Percentiles rank a stretch among this genome's conserved stretches.
Conservation (phyloP, 2,888 invertebrate genomes). For the Trypoxylon attenuatum region DNA sequence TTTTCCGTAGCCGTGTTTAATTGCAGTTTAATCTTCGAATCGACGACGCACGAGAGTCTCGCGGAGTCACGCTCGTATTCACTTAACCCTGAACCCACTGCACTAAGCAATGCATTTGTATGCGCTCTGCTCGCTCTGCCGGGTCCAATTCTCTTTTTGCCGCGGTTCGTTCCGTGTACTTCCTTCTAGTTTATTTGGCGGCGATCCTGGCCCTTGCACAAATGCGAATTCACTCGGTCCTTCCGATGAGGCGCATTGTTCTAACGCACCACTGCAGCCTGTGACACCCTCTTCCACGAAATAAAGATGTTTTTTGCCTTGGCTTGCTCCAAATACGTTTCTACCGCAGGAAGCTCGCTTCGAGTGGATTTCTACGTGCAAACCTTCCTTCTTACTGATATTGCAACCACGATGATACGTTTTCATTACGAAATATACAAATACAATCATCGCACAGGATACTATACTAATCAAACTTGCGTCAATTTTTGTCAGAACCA, state of each 20-base stretch:
- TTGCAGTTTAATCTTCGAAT: conserved; percentile 37
- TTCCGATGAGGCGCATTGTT: conserved; percentile 28
- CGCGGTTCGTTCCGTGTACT: conserved; percentile 51
- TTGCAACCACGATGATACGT: too few species aligned
- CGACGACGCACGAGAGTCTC: conserved; percentile 6
- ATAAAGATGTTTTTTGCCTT: too few species aligned
- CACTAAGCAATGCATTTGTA: conserved; percentile 58
- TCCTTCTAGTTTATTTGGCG: conserved; percentile 60
- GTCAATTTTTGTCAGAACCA: too few species aligned
- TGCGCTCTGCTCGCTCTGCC: conserved; percentile 47
- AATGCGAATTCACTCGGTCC: neutral
- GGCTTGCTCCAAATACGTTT: too few species aligned
- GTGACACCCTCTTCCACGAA: too few species aligned
- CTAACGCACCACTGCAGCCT: conserved; percentile 18
- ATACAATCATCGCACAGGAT: too few species aligned
- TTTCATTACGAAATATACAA: too few species aligned
- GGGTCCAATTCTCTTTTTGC: conserved; percentile 53
- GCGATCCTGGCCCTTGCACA: conserved; percentile 20
- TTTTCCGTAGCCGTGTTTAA: conserved; percentile 36
- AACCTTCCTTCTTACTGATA: too few species aligned
- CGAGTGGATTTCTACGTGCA: too few species aligned
- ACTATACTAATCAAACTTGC: too few species aligned
- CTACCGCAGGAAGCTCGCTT: too few species aligned
- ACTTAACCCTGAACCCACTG: conserved; percentile 33
- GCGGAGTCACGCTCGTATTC: conserved; percentile 28